phyloP scores from a whole-genome alignment of 2,888 invertebrate genomes.

The Chalcosyrphus nemorum region DNA sequence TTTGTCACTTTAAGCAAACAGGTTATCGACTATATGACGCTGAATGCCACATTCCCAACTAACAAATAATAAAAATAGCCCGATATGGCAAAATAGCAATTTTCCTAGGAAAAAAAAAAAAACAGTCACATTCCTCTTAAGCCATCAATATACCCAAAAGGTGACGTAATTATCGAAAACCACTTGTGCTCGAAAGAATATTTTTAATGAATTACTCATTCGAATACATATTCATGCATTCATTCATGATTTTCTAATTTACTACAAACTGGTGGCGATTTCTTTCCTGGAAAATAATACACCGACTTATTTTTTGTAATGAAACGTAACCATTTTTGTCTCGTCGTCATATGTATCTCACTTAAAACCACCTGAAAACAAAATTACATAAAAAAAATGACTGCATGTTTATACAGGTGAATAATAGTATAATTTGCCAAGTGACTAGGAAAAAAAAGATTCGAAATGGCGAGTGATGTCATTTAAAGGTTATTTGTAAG shows the following conservation, averaged over 20 bases:
- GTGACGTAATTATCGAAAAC: not conserved
- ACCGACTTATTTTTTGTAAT: not conserved
- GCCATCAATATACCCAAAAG: not conserved
- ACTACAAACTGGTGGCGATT: not conserved
- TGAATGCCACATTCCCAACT: not conserved
- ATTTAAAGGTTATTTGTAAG: conserved; percentile 35
- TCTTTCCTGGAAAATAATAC: not conserved
- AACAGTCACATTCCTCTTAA: not conserved
- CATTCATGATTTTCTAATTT: not conserved
- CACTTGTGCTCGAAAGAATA: not conserved
- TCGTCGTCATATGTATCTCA: not conserved
- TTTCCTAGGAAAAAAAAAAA: not conserved
- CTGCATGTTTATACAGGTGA: conserved; percentile 49
- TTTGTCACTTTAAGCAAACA: not conserved
- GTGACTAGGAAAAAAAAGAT: conserved; percentile 6
- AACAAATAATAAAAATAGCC: not conserved
- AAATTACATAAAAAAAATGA: conserved; percentile 23
- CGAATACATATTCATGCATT: not conserved
- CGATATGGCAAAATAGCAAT: not conserved
- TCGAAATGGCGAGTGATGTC: conserved; percentile 45
- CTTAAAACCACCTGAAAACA: conserved; percentile 15
- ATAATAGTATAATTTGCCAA: conserved; percentile 48
- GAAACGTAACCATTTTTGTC: not conserved
- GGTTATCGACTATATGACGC: not conserved
- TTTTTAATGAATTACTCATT: conserved; percentile 2